These are phyloP conservation scores for Cerastis leucographa DNA, from an alignment of 2,888 invertebrate species.

Conservation along the genomic window DNA sequence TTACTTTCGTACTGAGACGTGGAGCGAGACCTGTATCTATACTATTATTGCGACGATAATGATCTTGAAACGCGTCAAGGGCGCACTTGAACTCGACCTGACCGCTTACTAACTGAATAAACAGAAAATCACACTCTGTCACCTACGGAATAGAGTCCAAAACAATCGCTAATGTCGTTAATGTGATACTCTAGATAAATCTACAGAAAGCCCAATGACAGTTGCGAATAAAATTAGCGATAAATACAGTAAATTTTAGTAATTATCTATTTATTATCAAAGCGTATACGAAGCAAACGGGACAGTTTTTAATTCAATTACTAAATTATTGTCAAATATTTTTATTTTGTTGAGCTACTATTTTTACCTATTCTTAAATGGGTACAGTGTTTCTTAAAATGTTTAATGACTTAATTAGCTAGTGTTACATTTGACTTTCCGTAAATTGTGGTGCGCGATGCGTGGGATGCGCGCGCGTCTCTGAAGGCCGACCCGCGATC, in stretches of 20 bases:
- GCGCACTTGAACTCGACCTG: constrained; percentile 34
- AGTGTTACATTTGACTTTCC: not conserved
- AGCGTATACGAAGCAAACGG: not conserved
- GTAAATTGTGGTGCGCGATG: not conserved
- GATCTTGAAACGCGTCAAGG: constrained; percentile 51
- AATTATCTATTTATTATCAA: not conserved
- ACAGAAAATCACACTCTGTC: not conserved
- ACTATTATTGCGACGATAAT: constrained; percentile 41
- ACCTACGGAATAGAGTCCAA: not conserved
- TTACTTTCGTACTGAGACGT: constrained; percentile 19
- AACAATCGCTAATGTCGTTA: not conserved
- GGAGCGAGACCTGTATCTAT: constrained; percentile 29
- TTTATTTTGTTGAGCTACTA: not conserved
- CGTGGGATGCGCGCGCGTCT: constrained; percentile 41
- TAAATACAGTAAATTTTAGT: not conserved
- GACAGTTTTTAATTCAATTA: not conserved
- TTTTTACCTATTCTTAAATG: not conserved
- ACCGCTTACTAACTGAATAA: constrained; percentile 2
- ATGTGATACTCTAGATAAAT: not conserved
- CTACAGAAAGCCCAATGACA: not conserved
- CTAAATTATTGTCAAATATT: not conserved
- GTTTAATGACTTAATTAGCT: not conserved
- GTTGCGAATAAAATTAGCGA: not conserved
- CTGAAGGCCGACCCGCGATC: constrained; percentile 33
- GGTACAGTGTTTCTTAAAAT: not conserved